Base-by-base conservation (phyloP, 1,140 invertebrate species). In the Physella acuta region DNA sequence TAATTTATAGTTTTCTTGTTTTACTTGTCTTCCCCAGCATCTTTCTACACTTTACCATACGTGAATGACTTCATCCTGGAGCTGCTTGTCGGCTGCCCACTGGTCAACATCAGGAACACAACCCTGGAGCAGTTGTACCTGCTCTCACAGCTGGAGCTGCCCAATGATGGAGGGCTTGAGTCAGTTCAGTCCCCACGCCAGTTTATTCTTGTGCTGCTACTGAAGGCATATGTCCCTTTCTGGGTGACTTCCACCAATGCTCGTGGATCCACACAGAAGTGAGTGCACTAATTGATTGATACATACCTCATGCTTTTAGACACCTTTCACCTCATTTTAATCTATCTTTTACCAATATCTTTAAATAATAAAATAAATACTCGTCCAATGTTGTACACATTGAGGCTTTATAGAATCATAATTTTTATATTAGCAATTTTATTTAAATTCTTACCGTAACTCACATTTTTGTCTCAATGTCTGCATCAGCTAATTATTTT, bases 171-270 rank as follows among this genome's bases (percentile, higher is more conserved):
- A 31, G 70, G 24, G 30, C 59, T 60, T 36, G 67, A 58, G 37
- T 59, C 79, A 33, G 68, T 73, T 1, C 76, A 78, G 61, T 78
- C 76, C 31, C 82, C 83, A n/a, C 79, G 79, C 59, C 80, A 85
- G 64, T 86, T 84, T 73, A 72, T 86, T 24, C 75, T 85, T 20
- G 80, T 86, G 74, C 79, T 87, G 17, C 75, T 88, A 26, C 75
- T 87, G 5, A 86, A 87, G 70, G 86, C 87, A 63, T 85, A 84
- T n/a, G 81, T 88, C n/a, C 88, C 88, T 4, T 82, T 88, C 68
- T 88, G 88, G 88, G 85, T 88, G 26, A 79, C 87, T 3, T 87
- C 87, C 4, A 82, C 83, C 59, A 79, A 78, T 31, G 82, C 85
- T 11, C 76, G 88, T 33, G 85, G 86, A 16, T 82, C 85, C 64